These are phyloP conservation scores for Mayetiola destructor DNA, from an alignment of 2,888 invertebrate genomes.

Conservation along the genomic window DNA sequence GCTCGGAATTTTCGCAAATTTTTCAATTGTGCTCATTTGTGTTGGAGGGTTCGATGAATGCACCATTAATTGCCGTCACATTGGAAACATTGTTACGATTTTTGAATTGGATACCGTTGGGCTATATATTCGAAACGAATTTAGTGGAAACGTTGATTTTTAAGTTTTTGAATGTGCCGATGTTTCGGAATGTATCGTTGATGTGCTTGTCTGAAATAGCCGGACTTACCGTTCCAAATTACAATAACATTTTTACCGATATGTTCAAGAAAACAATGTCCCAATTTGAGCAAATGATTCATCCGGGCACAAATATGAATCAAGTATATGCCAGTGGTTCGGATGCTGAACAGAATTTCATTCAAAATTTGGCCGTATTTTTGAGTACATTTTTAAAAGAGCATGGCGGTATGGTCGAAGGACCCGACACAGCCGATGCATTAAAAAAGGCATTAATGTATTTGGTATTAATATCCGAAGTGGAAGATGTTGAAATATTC, in stretches of 20 bases:
- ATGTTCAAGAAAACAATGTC: slow-evolving; percentile 86
- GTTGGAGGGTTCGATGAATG: slow-evolving; percentile 94
- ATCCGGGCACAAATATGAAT: slow-evolving; percentile 79
- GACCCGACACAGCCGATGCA: slow-evolving; percentile 58
- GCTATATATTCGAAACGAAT: slow-evolving; percentile 98
- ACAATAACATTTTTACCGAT: slow-evolving; percentile 83
- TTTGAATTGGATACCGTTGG: slow-evolving; percentile 99
- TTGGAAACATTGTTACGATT: slow-evolving; percentile 91
- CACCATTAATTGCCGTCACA: slow-evolving; percentile 87
- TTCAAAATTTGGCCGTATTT: slow-evolving; percentile 95
- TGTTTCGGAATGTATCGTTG: slow-evolving; percentile 94
- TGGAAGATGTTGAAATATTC: slow-evolving; percentile 98
- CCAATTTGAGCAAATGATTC: slow-evolving; percentile 83
- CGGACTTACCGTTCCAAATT: slow-evolving; percentile 74
- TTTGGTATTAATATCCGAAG: slow-evolving; percentile 85
- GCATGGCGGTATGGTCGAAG: slow-evolving; percentile 79
- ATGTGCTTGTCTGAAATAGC: slow-evolving; percentile 98
- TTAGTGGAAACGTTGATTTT: slow-evolving; percentile 84
- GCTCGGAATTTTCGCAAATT: slow-evolving; percentile 95
- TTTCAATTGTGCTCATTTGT: slow-evolving; percentile 97
- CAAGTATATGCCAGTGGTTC: slow-evolving; percentile 86
- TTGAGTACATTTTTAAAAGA: slow-evolving; percentile 93
- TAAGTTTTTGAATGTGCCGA: slow-evolving; percentile 94
- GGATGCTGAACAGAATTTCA: slow-evolving; percentile 97
- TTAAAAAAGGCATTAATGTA: slow-evolving; percentile 75